Evolutionary conservation across 2,888 invertebrate species (phyloP), one percentile per base, ranked within the genome.

Genomic region (Timandra comae): DNA sequence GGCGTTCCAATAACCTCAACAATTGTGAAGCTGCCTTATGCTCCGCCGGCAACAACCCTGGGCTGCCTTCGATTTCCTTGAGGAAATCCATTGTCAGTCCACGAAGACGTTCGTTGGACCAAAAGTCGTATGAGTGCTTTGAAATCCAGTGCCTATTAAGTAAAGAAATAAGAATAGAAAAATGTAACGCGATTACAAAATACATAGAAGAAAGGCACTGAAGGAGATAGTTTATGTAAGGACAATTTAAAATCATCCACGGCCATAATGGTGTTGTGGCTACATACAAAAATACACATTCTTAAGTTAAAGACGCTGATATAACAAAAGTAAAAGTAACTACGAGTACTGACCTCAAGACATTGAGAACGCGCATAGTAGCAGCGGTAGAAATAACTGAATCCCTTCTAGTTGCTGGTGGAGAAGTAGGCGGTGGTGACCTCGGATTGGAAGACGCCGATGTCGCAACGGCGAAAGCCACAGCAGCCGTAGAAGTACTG

Each of bases 101-200:
- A 43, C 93, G 91, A 36, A 97, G 85, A 32, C 89, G 88, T 24
- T 88, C 88, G 61, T 95, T 91, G 7, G 88, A 88, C 81, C 94
- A 94, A 73, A 96, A 96, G 70, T 96, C 95, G 74, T 94, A 94
- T 0, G 93, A 91, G 67, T 96, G 96, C 72, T 96, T 96, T 1
- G 94, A 94, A 19, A 95, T 92, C 97, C 97, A 97, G 67, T 96
- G 96, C 41, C 95, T 89, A n/a, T n/a, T n/a, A n/a, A n/a, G n/a
- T n/a, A n/a, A n/a, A n/a, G n/a, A n/a, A n/a, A n/a, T n/a, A n/a
- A n/a, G n/a, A n/a, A n/a, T n/a, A n/a, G n/a, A n/a, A n/a, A n/a
- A n/a, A n/a, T n/a, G n/a, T n/a, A n/a, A n/a, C n/a, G n/a, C n/a
- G n/a, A n/a, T n/a, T n/a, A n/a, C n/a, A n/a, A n/a, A n/a, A n/a